phyloP scores from a whole-genome alignment of 2,888 invertebrate genomes.

The Drosophila austrosaltans region DNA sequence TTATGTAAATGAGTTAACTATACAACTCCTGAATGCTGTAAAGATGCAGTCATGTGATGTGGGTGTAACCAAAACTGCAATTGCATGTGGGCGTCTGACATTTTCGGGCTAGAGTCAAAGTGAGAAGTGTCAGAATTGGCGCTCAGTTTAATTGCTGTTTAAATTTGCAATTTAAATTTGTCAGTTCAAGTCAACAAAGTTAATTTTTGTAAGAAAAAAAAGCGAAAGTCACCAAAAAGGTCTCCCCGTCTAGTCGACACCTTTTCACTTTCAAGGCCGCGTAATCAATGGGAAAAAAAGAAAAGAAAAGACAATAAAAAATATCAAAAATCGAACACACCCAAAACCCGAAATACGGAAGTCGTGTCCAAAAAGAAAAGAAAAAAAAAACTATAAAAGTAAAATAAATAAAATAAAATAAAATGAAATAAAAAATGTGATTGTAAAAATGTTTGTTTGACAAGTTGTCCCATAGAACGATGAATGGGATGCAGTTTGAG shows the following conservation, averaged over 20 bases:
- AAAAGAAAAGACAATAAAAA: slow-evolving; percentile 10
- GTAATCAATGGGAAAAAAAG: slow-evolving; percentile 50
- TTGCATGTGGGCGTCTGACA: slow-evolving; percentile 47
- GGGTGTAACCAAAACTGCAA: too few species aligned
- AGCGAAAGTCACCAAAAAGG: slow-evolving; percentile 43
- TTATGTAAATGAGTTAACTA: slow-evolving; percentile 34
- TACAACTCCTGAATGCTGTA: slow-evolving; percentile 2
- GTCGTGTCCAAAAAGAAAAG: slow-evolving; percentile 44
- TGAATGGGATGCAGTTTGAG: slow-evolving; percentile 60
- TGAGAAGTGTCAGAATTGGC: slow-evolving; percentile 58
- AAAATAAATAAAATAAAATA: slow-evolving; percentile 21
- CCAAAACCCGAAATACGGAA: slow-evolving; percentile 70
- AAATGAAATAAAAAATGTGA: slow-evolving; percentile 40
- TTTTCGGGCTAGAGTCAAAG: slow-evolving; percentile 44
- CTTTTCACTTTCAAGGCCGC: slow-evolving; percentile 82
- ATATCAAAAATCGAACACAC: slow-evolving; percentile 46
- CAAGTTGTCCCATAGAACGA: slow-evolving; percentile 58
- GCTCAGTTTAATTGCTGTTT: slow-evolving; percentile 59
- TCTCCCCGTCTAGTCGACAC: slow-evolving; percentile 63
- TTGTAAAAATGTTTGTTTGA: slow-evolving; percentile 35
- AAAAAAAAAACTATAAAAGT: slow-evolving; percentile 34
- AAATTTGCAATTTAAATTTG: slow-evolving; percentile 53
- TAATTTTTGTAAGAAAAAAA: slow-evolving; percentile 24
- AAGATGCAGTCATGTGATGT: not conserved
- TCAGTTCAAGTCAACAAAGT: slow-evolving; percentile 24